Evolutionary conservation across 2,888 invertebrate genomes (phyloP), one percentile per base, ranked within the genome.

Genomic region (Siphlonurus alternatus): DNA sequence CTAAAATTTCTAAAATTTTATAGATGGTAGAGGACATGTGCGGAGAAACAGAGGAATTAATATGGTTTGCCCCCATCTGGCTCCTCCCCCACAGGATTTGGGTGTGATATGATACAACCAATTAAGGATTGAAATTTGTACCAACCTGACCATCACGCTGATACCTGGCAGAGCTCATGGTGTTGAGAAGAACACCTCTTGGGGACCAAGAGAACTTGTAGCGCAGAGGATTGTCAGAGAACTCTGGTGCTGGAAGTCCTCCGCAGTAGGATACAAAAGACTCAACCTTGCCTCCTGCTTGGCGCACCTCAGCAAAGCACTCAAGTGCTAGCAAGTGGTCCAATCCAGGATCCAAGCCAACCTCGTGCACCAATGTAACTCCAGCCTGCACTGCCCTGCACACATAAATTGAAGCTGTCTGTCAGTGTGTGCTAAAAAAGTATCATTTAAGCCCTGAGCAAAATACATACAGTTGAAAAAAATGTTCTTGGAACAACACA

Each of bases 191-290:
- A 0, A 93, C 96, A 5, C 93, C 96, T 53, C 91, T 83, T 0
- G 99, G 99, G 63, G 91, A 95, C 99, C 99, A 99, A 18, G 94
- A 96, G 76, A 94, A 95, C 74, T 94, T 94, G 76, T 94, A 94
- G 38, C 93, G 78, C 25, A 93, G 73, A 0, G 93, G 86, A 74
- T 98, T 96, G 73, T 90, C 87, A 2, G 97, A 96, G 73, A 86
- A 88, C 76, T 99, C 98, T 0, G 99, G 98, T 0, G 98, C 97
- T 0, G 99, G 99, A 24, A 99, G 77, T 65, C 99, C 90, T 68
- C 99, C 99, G 72, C 99, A 99, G 78, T 90, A 99, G 0, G 96
- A 97, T 0, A 94, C 86, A 73, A 97, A 99, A 0, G 96, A 96
- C 66, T 90, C 92, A 15, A 98, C 84, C 72, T 91, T 86, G 59